These are phyloP conservation scores for Rynchops niger DNA, from an alignment of 2,113 vertebrate genomes.

Conservation along the genomic window DNA sequence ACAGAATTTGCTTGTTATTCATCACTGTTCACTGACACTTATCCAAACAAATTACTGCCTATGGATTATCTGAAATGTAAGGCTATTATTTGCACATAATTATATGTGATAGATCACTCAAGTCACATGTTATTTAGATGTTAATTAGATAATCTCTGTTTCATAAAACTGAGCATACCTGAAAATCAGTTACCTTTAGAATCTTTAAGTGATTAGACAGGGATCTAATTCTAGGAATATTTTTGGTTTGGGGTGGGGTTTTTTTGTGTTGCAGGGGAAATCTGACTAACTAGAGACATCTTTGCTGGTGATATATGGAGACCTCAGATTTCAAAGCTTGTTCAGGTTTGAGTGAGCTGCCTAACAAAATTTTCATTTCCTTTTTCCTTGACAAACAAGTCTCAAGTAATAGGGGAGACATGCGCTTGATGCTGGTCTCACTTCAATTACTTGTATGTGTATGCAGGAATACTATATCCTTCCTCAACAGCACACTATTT, in stretches of 20 bases:
- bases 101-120: background rate
- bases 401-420: background rate
- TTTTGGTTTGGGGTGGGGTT: background rate
- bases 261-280: background rate
- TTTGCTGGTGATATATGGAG: background rate
- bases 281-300: background rate
- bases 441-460: background rate
- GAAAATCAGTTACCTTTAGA: background rate
- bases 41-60: conserved; percentile 27
- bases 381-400: background rate
- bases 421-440: background rate
- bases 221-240: background rate
- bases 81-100: conserved; percentile 12
- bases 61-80: conserved; percentile 12
- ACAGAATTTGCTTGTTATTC: background rate
- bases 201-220: background rate
- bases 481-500: background rate
- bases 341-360: background rate
- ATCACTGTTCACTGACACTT: background rate
- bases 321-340: background rate
- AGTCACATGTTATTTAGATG: background rate
- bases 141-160: conserved; percentile 19
- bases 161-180: background rate
- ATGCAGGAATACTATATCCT: background rate
- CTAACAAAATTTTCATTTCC: background rate